A percentile compares a stretch with the other conserved stretches of the same genome.
Conservation (phyloP, 2,113 vertebrate species). For the Oryzias celebensis region DNA sequence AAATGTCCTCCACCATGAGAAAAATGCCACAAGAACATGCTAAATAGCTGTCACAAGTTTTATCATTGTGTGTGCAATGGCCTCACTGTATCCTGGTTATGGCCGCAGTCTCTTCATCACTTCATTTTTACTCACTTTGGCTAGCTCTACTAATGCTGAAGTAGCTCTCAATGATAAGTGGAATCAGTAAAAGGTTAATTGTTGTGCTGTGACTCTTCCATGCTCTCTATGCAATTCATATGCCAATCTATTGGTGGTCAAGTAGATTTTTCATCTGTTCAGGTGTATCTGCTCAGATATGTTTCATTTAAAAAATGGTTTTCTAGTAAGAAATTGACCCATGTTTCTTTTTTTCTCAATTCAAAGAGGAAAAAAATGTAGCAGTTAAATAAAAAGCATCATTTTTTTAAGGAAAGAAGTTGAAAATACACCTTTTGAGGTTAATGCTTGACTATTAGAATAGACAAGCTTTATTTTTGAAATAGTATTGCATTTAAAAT, state of each 20-base stretch:
- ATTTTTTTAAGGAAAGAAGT: neutral
- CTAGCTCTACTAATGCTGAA: slow-evolving; percentile 42
- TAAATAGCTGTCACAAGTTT: neutral
- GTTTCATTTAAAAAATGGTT: neutral
- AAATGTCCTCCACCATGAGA: too few species aligned
- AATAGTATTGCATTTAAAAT: too few species aligned
- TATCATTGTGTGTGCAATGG: neutral
- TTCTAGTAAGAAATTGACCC: neutral
- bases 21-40: too few species aligned
- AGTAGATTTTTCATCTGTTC: neutral
- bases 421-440: neutral
- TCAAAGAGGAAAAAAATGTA: neutral
- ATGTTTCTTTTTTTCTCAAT: neutral
- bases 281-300: slow-evolving; percentile 1
- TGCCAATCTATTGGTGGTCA: slow-evolving; percentile 22
- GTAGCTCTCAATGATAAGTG: slow-evolving; percentile 59
- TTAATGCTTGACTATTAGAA: neutral
- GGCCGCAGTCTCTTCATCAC: slow-evolving; percentile 17
- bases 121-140: slow-evolving; percentile 38
- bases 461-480: too few species aligned
- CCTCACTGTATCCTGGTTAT: slow-evolving; percentile 11
- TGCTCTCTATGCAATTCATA: slow-evolving; percentile 42
- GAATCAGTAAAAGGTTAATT: slow-evolving; percentile 71
- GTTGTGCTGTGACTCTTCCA: slow-evolving; percentile 48
- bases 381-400: neutral